phyloP scores from a whole-genome alignment of 2,113 vertebrate genomes.

The Xiphias gladius region DNA sequence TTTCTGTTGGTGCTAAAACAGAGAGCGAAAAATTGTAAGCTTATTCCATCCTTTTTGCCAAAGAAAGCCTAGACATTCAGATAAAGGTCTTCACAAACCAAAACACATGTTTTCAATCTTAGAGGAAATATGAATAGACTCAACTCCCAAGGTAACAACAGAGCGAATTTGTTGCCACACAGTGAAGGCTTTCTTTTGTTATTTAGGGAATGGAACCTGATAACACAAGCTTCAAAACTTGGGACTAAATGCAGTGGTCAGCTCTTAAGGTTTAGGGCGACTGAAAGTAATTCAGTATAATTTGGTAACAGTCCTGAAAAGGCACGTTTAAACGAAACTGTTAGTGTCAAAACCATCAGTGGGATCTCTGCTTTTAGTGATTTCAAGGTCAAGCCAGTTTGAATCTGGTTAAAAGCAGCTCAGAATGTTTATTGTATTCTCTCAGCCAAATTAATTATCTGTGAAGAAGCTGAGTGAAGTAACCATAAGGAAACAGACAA shows the following conservation, averaged over 20 bases:
- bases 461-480: constrained; percentile 84
- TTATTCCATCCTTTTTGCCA: constrained; percentile 72
- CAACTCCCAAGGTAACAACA: constrained; percentile 87
- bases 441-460: constrained; percentile 89
- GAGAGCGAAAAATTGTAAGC: not conserved
- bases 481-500: constrained; percentile 88
- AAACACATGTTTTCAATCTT: constrained; percentile 87
- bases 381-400: constrained; percentile 87
- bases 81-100: constrained; percentile 82
- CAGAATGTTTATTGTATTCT: constrained; percentile 87
- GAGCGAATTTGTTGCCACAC: constrained; percentile 81
- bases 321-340: constrained; percentile 59
- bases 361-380: constrained; percentile 62
- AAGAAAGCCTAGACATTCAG: constrained; percentile 79
- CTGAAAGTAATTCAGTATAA: constrained; percentile 53
- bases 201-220: constrained; percentile 63
- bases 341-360: constrained; percentile 52
- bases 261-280: constrained; percentile 80
- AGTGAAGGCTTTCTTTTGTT: constrained; percentile 78
- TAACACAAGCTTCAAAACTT: constrained; percentile 70
- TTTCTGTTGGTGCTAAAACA: constrained; percentile 18
- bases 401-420: constrained; percentile 91
- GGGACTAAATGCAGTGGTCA: constrained; percentile 83
- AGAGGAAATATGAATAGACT: constrained; percentile 80
- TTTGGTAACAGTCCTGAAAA: constrained; percentile 63